Evolutionary conservation across 2,888 invertebrate species (phyloP).

Genomic region (Caenorhabditis virilis): DNA sequence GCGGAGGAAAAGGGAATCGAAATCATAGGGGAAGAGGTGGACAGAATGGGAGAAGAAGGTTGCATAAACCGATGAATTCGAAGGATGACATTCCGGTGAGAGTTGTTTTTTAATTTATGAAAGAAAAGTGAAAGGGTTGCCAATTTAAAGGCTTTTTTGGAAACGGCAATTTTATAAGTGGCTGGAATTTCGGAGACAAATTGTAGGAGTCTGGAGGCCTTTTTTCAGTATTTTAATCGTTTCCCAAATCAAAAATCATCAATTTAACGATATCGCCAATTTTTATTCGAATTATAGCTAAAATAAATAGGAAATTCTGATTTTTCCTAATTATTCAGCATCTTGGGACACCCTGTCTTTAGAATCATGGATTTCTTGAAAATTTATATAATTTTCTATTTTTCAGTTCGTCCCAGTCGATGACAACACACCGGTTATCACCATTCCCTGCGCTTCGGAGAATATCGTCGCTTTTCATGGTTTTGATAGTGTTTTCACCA

Average conservation of each 20-base stretch:
- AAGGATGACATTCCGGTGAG: constrained; percentile 24
- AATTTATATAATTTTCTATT: neutral
- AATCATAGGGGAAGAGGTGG: constrained; percentile 4
- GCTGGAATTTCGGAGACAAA: too few relatives aligned
- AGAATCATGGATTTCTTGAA: neutral
- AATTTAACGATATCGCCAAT: too few relatives aligned
- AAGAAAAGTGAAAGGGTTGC: too few relatives aligned
- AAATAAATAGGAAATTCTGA: too few relatives aligned
- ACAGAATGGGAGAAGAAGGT: constrained; percentile 8
- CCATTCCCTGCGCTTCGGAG: constrained; percentile 24
- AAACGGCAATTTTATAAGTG: too few relatives aligned
- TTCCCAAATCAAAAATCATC: too few relatives aligned
- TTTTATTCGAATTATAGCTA: too few relatives aligned
- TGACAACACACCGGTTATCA: constrained; percentile 18
- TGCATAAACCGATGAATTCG: constrained; percentile 14
- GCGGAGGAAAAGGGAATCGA: neutral
- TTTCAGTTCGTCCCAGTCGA: constrained; percentile 6
- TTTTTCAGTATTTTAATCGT: too few relatives aligned
- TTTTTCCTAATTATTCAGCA: too few relatives aligned
- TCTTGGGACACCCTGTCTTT: too few relatives aligned
- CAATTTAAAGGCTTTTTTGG: too few relatives aligned
- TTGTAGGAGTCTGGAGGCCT: too few relatives aligned
- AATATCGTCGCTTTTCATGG: constrained; percentile 49
- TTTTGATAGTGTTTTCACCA: constrained; percentile 45
- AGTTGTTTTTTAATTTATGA: neutral